phyloP scores from a whole-genome alignment of 2,888 invertebrate genomes.

The Nebria brevicollis region DNA sequence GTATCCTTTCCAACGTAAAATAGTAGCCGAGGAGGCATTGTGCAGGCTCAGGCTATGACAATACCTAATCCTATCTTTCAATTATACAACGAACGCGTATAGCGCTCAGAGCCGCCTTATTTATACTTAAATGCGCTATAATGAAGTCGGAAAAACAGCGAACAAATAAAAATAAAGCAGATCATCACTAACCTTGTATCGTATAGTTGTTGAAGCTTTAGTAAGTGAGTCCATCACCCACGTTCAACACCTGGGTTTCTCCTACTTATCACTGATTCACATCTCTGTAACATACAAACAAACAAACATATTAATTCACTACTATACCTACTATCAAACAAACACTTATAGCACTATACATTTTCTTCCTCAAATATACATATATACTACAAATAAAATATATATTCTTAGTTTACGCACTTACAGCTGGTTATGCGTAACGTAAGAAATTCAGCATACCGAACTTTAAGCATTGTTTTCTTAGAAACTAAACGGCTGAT shows the following conservation, averaged over 20 bases:
- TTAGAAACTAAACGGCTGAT: too few species aligned
- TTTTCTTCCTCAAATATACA: too few species aligned
- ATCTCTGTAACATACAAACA: constrained; percentile 6
- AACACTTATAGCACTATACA: neutral
- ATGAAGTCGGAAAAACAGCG: constrained; percentile 50
- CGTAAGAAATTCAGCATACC: too few species aligned
- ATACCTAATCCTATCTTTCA: constrained; percentile 57
- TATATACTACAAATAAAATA: too few species aligned
- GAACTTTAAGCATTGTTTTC: too few species aligned
- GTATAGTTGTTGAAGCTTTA: neutral
- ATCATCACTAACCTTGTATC: neutral
- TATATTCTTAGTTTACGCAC: too few species aligned
- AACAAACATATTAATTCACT: neutral
- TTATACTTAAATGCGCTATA: constrained; percentile 53
- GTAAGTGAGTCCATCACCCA: neutral
- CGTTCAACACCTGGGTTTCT: neutral
- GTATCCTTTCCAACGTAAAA: constrained; percentile 54
- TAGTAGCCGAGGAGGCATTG: constrained; percentile 48
- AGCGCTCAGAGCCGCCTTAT: constrained; percentile 44
- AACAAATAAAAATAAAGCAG: neutral
- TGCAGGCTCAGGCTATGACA: constrained; percentile 48
- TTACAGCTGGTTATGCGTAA: too few species aligned
- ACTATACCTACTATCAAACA: constrained; percentile 11
- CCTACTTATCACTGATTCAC: constrained; percentile 14
- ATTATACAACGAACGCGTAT: constrained; percentile 51